A percentile compares a stretch with the other conserved stretches of the same genome.
Conservation (phyloP, 2,888 invertebrate species). For the Scaptodrosophila latifasciaeformis region DNA sequence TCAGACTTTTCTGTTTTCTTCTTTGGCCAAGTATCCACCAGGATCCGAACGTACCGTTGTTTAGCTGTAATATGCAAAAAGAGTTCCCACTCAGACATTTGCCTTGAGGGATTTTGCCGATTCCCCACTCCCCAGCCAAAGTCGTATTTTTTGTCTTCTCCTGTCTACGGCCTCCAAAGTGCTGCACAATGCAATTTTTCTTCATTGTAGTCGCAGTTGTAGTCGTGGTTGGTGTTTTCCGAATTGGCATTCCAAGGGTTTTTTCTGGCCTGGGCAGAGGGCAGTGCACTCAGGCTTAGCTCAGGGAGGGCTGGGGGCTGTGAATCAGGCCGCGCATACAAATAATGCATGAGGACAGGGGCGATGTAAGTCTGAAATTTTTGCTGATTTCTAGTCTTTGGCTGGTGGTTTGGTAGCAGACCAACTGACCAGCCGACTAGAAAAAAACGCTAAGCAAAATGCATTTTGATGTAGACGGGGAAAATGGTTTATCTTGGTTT, state of each 20-base stretch:
- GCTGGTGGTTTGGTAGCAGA: constrained; percentile 40
- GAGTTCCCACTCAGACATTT: constrained; percentile 47
- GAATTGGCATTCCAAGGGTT: constrained; percentile 22
- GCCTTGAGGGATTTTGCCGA: constrained; percentile 55
- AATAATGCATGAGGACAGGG: constrained; percentile 46
- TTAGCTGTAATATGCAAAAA: constrained; percentile 60
- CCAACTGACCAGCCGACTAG: background rate
- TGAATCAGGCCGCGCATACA: constrained; percentile 39
- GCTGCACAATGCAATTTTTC: constrained; percentile 54
- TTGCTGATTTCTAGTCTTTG: constrained; percentile 54
- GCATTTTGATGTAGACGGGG: constrained; percentile 62
- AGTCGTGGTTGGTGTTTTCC: no score
- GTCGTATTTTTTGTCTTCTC: no score
- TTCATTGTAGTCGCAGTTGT: constrained; percentile 66
- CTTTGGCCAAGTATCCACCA: no score
- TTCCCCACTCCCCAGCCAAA: no score
- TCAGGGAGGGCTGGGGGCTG: background rate
- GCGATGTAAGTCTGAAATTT: constrained; percentile 60
- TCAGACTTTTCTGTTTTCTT: no score
- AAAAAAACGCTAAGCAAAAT: constrained; percentile 40
- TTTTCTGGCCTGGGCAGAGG: background rate
- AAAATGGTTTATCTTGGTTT: no score
- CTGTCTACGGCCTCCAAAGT: no score
- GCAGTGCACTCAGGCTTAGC: background rate
- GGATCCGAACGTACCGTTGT: constrained; percentile 50